Evolutionary conservation across 2,113 vertebrate genomes (phyloP).

Genomic region (Panurus biarmicus): DNA sequence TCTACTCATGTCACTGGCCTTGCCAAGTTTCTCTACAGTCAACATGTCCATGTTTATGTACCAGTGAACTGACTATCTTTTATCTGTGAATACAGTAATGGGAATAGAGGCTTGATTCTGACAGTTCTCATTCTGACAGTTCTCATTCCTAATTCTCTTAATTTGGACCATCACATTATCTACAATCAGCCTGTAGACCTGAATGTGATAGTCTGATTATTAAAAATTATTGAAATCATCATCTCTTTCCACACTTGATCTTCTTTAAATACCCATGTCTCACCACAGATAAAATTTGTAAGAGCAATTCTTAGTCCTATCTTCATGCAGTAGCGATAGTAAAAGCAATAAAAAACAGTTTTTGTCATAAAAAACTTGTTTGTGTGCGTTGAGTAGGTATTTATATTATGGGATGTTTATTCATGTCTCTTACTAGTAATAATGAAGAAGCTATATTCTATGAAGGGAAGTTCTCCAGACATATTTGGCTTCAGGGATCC

Average conservation of each 20-base stretch:
- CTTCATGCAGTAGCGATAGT: neutral
- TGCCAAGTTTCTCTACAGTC: neutral
- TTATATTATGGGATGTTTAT: neutral
- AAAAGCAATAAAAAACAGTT: neutral
- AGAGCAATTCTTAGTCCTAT: neutral
- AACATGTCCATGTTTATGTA: neutral
- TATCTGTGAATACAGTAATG: neutral
- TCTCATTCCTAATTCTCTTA: neutral
- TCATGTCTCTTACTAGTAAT: neutral
- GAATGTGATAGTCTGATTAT: constrained; percentile 8
- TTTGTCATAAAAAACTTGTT: neutral
- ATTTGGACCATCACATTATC: neutral
- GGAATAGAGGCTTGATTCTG: neutral
- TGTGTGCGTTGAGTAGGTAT: neutral
- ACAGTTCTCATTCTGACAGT: neutral
- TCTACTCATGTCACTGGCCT: neutral
- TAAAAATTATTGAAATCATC: constrained; percentile 39
- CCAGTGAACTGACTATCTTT: neutral
- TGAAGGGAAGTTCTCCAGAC: constrained; percentile 17
- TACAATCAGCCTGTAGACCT: neutral
- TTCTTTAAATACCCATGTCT: neutral
- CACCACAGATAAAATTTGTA: neutral
- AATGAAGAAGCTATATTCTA: neutral
- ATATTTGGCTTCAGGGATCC: neutral
- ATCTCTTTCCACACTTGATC: neutral